Evolutionary conservation across 2,888 invertebrate genomes (phyloP).

Genomic region (Neria commutata): DNA sequence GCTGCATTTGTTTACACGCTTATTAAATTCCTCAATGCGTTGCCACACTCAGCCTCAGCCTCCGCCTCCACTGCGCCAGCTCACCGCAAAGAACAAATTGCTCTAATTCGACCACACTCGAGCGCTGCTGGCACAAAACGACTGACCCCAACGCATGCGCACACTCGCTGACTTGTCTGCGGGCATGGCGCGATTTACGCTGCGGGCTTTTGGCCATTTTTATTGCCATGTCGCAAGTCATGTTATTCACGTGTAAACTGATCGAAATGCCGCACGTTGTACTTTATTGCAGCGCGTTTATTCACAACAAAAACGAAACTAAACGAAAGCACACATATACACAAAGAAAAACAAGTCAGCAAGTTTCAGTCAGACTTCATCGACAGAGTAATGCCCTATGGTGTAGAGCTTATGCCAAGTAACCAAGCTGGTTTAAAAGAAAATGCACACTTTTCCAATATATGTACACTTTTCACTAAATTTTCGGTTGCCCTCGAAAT

Average conservation of each 20-base stretch:
- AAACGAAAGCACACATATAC: conserved; percentile 34
- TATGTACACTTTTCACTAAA: too few species aligned
- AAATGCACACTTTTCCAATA: too few species aligned
- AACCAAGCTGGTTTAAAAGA: background rate
- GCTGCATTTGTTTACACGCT: conserved; percentile 48
- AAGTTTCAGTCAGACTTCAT: too few species aligned
- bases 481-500: too few species aligned
- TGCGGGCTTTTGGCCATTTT: conserved; percentile 13
- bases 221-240: conserved; percentile 48
- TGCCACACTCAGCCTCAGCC: background rate
- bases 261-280: conserved; percentile 50
- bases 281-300: conserved; percentile 48
- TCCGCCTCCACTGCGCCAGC: background rate
- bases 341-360: background rate
- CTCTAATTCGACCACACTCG: background rate
- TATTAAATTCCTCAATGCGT: conserved; percentile 45
- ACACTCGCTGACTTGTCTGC: background rate
- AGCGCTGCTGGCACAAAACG: background rate
- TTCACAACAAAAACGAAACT: conserved; percentile 51
- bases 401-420: too few species aligned
- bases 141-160: conserved; percentile 12
- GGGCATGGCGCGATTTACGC: conserved; percentile 2
- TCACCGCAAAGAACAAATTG: background rate
- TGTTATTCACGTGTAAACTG: conserved; percentile 55
- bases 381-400: too few species aligned